Evolutionary conservation across 2,888 invertebrate genomes (phyloP), one percentile per base, ranked within the genome.

Genomic region (Adela reaumurella): DNA sequence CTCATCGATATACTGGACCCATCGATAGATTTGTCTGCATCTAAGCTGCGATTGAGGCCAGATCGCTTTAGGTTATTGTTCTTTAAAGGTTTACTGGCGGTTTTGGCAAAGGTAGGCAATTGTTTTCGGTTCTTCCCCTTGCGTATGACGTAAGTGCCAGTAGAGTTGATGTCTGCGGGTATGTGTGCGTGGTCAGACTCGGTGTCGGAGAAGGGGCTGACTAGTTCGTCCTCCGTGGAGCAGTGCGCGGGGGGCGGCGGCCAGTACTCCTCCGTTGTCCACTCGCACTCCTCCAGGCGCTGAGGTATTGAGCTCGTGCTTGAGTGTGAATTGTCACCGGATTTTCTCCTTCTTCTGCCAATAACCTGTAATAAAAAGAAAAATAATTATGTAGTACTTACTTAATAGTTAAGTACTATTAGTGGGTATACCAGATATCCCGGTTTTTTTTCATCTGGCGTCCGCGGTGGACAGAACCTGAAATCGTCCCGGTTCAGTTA

Each of bases 131-230:
- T 87, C 60, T 88, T 84, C 46, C 89, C 89, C 53, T 88, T 85
- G 44, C 92, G 79, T 52, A 92, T 89, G 41, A 92, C 86, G 62
- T 92, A 92, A n/a, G 92, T 92, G 24, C 91, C 90, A 53, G 83
- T 70, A 2, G 71, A 67, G 49, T 79, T 78, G 8, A 65, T 59
- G 49, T 79, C 78, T 20, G 58, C 66, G 51, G 48, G 60, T 52
- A 54, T 17, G 19, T 53, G 54, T 14, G 35, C 11, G 24, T 24
- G 24, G 43, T 62, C 59, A 45, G 60, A 60, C 55, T 62, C 82
- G 1, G 82, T 82, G 61, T 89, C 88, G 5, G 88, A 88, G 56
- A 82, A 83, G 4, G 89, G 86, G 1, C 89, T 89, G 10, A 84
- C 82, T 6, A 86, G 81, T 56, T 84, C 85, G 59, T 85, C 85